Conservation (phyloP, 2,888 invertebrate genomes). For the Oxyteleia sp. region DNA sequence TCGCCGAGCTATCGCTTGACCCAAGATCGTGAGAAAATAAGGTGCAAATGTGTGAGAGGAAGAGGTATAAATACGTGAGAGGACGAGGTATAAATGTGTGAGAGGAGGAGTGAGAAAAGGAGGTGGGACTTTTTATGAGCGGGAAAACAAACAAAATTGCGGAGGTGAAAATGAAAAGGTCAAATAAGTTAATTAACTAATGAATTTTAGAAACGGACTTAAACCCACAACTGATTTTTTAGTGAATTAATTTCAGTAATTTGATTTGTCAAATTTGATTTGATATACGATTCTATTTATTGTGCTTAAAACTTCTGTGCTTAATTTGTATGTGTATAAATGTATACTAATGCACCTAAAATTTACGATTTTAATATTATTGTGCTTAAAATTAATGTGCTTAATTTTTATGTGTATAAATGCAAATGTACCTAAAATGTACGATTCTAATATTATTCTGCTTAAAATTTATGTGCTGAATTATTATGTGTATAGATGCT, state of each 20-base stretch:
- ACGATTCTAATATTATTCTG: too few relatives aligned
- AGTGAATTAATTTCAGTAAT: background rate
- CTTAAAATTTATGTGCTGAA: too few relatives aligned
- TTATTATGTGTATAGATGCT: too few relatives aligned
- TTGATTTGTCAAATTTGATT: conserved; percentile 10
- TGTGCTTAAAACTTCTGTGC: too few relatives aligned
- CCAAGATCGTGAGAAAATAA: conserved; percentile 3
- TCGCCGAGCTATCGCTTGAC: background rate
- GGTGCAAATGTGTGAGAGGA: background rate
- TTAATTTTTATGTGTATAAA: too few relatives aligned
- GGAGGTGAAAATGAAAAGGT: conserved; percentile 6
- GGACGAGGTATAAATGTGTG: background rate
- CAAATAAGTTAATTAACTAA: conserved; percentile 17
- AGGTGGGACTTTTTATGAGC: background rate
- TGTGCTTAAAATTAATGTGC: too few relatives aligned
- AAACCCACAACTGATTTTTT: conserved; percentile 7
- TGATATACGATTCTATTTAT: too few relatives aligned
- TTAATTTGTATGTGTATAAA: too few relatives aligned
- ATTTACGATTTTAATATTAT: too few relatives aligned
- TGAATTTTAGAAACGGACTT: conserved; percentile 16
- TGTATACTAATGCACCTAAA: too few relatives aligned
- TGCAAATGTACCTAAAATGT: too few relatives aligned
- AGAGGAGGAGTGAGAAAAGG: background rate
- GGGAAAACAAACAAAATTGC: conserved; percentile 13
- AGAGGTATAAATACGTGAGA: background rate